phyloP scores from a whole-genome alignment of 2,797 vertebrate genomes.

The Okamejei kenojei region DNA sequence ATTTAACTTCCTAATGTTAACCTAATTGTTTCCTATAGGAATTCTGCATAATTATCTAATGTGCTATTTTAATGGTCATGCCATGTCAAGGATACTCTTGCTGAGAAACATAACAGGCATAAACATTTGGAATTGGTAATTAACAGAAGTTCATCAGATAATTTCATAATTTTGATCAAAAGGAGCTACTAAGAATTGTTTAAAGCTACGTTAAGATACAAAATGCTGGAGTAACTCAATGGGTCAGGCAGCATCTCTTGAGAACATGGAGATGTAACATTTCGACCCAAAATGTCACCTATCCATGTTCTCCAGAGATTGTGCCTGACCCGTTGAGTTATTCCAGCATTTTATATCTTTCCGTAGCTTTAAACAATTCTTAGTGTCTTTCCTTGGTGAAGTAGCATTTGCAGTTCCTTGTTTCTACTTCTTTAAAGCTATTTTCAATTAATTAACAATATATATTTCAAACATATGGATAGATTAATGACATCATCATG shows the following conservation, averaged over 20 bases:
- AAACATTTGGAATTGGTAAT: neutral
- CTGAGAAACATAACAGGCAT: neutral
- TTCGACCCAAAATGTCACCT: too few relatives aligned
- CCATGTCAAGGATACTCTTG: neutral
- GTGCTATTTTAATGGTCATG: neutral
- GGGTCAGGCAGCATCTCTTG: too few relatives aligned
- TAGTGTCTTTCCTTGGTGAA: too few relatives aligned
- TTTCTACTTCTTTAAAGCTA: neutral
- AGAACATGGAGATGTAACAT: too few relatives aligned
- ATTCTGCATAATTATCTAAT: neutral
- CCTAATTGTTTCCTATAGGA: neutral
- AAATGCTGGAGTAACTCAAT: too few relatives aligned
- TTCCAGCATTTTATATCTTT: too few relatives aligned
- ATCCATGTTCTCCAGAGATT: too few relatives aligned
- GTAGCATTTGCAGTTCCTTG: too few relatives aligned
- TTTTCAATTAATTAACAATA: conserved; percentile 7
- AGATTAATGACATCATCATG: neutral
- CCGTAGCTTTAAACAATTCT: too few relatives aligned
- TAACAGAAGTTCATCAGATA: neutral
- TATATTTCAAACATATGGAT: neutral
- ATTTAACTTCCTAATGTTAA: conserved; percentile 5
- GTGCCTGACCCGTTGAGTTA: too few relatives aligned
- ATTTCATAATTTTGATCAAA: neutral
- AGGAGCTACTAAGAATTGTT: neutral
- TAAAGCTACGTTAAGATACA: too few relatives aligned